phyloP scores from a whole-genome alignment of 2,888 invertebrate species.

The Hyposoter didymator region DNA sequence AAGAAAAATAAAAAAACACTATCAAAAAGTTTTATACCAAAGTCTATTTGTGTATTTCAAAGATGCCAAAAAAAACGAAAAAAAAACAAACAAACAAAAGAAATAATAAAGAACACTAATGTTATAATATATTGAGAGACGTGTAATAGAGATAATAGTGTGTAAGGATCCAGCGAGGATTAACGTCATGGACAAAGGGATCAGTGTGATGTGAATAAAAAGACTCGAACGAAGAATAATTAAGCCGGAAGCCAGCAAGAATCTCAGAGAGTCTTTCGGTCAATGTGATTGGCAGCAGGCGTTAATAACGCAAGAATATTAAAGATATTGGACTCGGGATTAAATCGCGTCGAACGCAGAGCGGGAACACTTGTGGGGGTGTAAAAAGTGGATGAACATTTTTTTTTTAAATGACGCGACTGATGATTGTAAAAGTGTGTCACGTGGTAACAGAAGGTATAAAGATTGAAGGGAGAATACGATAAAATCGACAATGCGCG shows the following conservation, averaged over 20 bases:
- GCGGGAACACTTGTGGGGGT: not conserved
- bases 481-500: conserved; percentile 51
- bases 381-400: conserved; percentile 1
- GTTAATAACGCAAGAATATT: not conserved
- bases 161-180: conserved; percentile 70
- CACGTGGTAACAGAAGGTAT: conserved; percentile 47
- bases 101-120: conserved; percentile 78
- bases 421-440: conserved; percentile 46
- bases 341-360: conserved; percentile 31
- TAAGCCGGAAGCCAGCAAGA: not conserved
- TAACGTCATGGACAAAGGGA: conserved; percentile 19
- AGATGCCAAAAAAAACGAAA: conserved; percentile 87
- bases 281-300: not conserved
- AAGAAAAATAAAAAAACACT: conserved; percentile 85
- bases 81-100: conserved; percentile 77
- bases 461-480: conserved; percentile 22
- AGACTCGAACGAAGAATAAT: conserved; percentile 5
- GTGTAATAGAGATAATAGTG: conserved; percentile 74
- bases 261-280: not conserved
- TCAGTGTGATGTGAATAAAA: conserved; percentile 34
- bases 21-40: conserved; percentile 86
- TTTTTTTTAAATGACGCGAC: not conserved
- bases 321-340: conserved; percentile 11
- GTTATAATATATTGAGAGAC: conserved; percentile 78
- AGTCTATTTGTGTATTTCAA: conserved; percentile 88